Evolutionary conservation across 2,113 vertebrate species (phyloP).

Genomic region (Lates calcarifer): DNA sequence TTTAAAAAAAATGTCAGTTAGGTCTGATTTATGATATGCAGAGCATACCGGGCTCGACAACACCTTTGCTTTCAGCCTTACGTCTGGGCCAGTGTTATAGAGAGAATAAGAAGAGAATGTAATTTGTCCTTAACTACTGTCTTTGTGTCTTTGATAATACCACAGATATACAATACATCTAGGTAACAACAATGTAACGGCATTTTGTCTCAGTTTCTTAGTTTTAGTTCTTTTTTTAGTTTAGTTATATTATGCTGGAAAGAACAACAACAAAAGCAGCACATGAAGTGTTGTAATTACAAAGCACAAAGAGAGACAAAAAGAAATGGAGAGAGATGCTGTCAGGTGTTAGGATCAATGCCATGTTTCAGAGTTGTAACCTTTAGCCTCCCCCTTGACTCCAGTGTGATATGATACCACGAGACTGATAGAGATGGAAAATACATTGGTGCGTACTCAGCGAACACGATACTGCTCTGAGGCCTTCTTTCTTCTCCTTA

Average conservation of each 20-base stretch:
- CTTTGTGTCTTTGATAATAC: conserved; percentile 63
- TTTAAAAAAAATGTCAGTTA: conserved; percentile 94
- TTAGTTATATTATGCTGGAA: conserved; percentile 6
- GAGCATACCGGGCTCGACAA: conserved; percentile 83
- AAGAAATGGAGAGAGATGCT: conserved; percentile 64
- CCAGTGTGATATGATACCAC: conserved; percentile 80
- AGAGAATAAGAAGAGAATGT: conserved; percentile 76
- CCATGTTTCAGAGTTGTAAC: conserved; percentile 83
- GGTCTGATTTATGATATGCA: conserved; percentile 93
- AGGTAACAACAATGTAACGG: conserved; percentile 11
- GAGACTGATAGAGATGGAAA: conserved; percentile 79
- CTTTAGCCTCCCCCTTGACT: conserved; percentile 84
- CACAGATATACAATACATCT: conserved; percentile 1
- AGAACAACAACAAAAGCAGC: conserved; percentile 1
- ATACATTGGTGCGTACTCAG: conserved; percentile 82
- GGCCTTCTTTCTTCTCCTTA: conserved; percentile 62
- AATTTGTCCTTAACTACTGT: conserved; percentile 41
- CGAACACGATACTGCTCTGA: conserved; percentile 76
- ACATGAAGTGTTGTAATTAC: conserved; percentile 1
- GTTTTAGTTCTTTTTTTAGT: conserved; percentile 12
- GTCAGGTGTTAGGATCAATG: conserved; percentile 86
- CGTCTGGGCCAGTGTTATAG: conserved; percentile 61
- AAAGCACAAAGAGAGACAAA: conserved; percentile 38
- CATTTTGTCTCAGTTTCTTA: conserved; percentile 16
- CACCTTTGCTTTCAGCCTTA: conserved; percentile 87